These are phyloP conservation scores for Hyposmocoma kahamanoa DNA, from an alignment of 1,140 invertebrate genomes.

Conservation along the genomic window DNA sequence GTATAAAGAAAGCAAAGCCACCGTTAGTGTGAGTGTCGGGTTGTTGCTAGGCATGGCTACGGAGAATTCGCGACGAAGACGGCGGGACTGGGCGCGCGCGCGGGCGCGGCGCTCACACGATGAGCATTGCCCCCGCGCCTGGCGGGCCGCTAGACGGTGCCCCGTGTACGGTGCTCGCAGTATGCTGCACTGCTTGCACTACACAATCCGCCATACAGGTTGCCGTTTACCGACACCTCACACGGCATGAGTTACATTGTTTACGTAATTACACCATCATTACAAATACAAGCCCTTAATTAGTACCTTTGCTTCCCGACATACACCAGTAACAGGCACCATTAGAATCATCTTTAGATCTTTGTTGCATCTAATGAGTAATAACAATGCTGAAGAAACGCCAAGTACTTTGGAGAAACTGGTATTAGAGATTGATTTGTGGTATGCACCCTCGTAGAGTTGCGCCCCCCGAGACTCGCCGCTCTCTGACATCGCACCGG, in stretches of 20 bases:
- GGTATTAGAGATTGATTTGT: no score
- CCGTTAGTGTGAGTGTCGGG: constrained; percentile 40
- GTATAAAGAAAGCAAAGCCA: constrained; percentile 31
- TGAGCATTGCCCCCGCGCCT: constrained; percentile 48
- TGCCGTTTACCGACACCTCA: constrained; percentile 26
- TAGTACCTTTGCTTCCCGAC: no score
- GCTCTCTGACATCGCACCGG: no score
- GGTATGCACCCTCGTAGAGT: neutral
- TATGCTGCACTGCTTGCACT: constrained; percentile 14
- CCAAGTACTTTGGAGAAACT: no score
- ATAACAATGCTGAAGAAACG: no score
- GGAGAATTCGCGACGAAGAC: constrained; percentile 45
- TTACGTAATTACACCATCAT: constrained; percentile 12
- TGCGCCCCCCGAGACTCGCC: constrained; percentile 30
- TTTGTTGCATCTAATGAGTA: no score
- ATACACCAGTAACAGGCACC: no score
- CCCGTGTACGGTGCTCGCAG: no score
- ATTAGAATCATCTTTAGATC: no score
- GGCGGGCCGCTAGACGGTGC: no score
- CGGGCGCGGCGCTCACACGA: constrained; percentile 41
- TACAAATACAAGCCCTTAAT: no score
- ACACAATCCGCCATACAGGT: constrained; percentile 10
- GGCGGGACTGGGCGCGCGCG: constrained; percentile 22
- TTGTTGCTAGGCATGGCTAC: constrained; percentile 63
- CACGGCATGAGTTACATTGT: constrained; percentile 22